A percentile compares a stretch with the other conserved stretches of the same genome.
These are phyloP conservation scores for Cuniculus paca DNA, from an alignment of 2,797 vertebrate genomes.

Conservation along the genomic window DNA sequence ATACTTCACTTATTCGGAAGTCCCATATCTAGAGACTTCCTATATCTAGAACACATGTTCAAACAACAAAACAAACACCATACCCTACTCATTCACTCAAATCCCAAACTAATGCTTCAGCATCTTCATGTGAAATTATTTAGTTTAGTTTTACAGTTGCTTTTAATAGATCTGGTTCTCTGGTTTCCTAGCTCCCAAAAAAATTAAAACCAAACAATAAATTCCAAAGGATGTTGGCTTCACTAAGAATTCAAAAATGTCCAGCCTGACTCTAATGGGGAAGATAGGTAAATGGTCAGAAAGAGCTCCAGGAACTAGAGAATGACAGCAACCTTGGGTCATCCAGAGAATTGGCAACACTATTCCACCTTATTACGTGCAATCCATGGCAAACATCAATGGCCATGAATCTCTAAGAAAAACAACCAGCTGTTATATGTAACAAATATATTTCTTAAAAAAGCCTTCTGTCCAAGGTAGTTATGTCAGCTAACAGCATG, in stretches of 20 bases:
- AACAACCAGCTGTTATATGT: not conserved
- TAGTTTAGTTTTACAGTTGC: slow-evolving; percentile 48
- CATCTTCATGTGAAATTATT: slow-evolving; percentile 22
- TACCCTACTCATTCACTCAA: not conserved
- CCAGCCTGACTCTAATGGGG: not conserved
- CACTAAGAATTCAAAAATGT: not conserved
- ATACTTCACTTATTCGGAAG: not conserved
- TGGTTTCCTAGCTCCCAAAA: not conserved
- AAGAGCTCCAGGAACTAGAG: not conserved
- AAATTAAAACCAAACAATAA: slow-evolving; percentile 47
- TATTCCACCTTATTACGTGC: not conserved
- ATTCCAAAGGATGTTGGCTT: not conserved
- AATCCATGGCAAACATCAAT: not conserved
- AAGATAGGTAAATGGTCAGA: not conserved
- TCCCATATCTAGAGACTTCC: not conserved
- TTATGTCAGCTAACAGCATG: not conserved
- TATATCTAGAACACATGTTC: not conserved
- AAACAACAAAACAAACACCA: not conserved
- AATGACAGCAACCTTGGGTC: not conserved
- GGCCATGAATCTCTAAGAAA: not conserved
- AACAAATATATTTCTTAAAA: not conserved
- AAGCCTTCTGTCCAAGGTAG: not conserved
- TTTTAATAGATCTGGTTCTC: slow-evolving; percentile 46
- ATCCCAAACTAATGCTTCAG: not conserved
- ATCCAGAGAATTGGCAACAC: not conserved